Conservation (phyloP, 2,113 vertebrate species). For the Platysternon megacephalum region DNA sequence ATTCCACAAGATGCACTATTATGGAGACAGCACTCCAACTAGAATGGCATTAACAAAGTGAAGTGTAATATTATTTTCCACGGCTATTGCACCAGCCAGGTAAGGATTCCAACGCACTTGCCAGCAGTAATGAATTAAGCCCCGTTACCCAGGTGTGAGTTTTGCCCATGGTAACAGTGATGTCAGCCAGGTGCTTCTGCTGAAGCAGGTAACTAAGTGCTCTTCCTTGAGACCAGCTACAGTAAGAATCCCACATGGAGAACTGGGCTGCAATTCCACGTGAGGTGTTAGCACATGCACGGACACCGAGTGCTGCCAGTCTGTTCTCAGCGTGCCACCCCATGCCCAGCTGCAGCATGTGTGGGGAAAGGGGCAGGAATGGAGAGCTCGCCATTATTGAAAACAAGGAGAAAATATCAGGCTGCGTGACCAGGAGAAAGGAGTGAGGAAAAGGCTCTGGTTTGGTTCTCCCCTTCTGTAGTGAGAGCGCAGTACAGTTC, state of each 20-base stretch:
- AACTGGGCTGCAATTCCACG: background rate
- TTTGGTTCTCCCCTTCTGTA: background rate
- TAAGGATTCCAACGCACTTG: background rate
- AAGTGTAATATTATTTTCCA: background rate
- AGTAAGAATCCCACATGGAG: background rate
- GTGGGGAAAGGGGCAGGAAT: background rate
- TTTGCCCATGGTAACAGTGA: background rate
- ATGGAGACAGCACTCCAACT: background rate
- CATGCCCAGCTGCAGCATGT: background rate
- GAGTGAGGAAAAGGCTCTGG: background rate
- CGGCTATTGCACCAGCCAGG: background rate
- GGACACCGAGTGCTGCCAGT: background rate
- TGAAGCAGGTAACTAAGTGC: background rate
- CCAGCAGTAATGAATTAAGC: background rate
- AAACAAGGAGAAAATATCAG: background rate
- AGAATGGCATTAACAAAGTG: background rate
- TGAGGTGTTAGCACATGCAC: background rate
- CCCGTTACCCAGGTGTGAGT: background rate
- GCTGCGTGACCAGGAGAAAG: background rate
- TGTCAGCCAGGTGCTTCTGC: background rate
- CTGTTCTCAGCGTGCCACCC: background rate
- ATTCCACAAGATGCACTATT: background rate
- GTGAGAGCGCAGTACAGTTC: rapidly evolving
- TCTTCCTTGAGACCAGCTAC: background rate
- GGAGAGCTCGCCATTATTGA: background rate